Base-by-base conservation (phyloP, 2,888 invertebrate species). In the Xanthorhoe spadicearia region DNA sequence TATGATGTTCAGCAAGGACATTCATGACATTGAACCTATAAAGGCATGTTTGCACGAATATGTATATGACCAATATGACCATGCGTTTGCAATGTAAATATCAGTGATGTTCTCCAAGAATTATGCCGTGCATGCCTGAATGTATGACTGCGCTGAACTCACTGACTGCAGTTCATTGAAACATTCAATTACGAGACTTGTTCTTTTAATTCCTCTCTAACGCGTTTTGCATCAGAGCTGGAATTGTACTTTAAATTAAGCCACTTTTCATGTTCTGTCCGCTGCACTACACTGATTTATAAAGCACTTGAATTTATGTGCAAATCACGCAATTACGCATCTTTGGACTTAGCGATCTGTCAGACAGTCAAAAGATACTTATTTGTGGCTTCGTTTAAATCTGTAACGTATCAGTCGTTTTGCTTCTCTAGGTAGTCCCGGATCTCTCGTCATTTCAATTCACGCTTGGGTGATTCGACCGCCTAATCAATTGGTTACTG, bases 401-500 rank as follows among this genome's bases (percentile, higher is more conserved):
- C 72, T 63, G 69, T 74, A 74, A 75, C 66, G 72, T 70, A 84
- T 85, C 81, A 76, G 77, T 74, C 77, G 75, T 75, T 74, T 81
- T 78, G 77, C 79, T 77, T 67, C 70, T 68, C 70, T 43, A 43
- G 13, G 3, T 74, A 74, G 57, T 70, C 66, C 68, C 65, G 67
- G 73, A 69, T 66, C 68, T 74, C 81, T 80, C 81, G 83, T 83
- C 78, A 76, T 78, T 81, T 81, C 79, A 83, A 82, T 84, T 77
- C 73, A 80, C 82, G 83, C 80, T 78, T 75, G 77, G 74, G 74
- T 75, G 81, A 82, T 70, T 77, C 79, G 71, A 80, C 76, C 83
- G 77, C 75, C 75, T 75, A 87, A 86, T 87, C 85, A 84, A 88
- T 87, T 79, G 79, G 83, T 79, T 80, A 80, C 85, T 80, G 78